phyloP scores from a whole-genome alignment of 2,888 invertebrate genomes.

The Hyles lineata region DNA sequence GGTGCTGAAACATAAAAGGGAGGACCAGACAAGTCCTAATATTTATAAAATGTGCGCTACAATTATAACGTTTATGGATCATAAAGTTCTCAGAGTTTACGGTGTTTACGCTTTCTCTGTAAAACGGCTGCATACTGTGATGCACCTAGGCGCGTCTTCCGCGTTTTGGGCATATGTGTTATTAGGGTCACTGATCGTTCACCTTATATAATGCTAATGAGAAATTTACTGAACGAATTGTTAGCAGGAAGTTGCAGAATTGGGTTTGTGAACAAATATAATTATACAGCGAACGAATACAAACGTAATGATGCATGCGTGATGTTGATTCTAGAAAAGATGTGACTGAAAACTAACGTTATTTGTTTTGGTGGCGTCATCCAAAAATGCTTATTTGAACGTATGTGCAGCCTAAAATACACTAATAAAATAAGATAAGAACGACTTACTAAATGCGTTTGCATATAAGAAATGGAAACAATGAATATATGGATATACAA shows the following conservation, averaged over 20 bases:
- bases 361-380: no score
- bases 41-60: conserved; percentile 22
- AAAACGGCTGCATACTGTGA: conserved; percentile 10
- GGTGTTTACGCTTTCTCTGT: conserved; percentile 43
- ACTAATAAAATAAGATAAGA: no score
- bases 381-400: no score
- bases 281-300: neutral
- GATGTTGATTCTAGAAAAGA: neutral
- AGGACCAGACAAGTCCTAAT: neutral
- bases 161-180: conserved; percentile 14
- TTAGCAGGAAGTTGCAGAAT: conserved; percentile 11
- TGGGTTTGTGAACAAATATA: neutral
- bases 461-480: neutral
- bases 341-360: neutral
- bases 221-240: conserved; percentile 11
- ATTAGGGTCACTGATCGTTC: conserved; percentile 12
- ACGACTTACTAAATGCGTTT: no score
- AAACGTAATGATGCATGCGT: neutral
- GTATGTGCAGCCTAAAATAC: no score
- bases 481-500: neutral
- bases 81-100: conserved; percentile 37
- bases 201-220: conserved; percentile 15
- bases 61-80: conserved; percentile 34
- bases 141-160: conserved; percentile 26
- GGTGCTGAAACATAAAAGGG: conserved; percentile 3